Percentiles rank a stretch among this genome's conserved stretches.
phyloP scores from a whole-genome alignment of 2,888 invertebrate species.

The Vannuccia rotundouncinata region DNA sequence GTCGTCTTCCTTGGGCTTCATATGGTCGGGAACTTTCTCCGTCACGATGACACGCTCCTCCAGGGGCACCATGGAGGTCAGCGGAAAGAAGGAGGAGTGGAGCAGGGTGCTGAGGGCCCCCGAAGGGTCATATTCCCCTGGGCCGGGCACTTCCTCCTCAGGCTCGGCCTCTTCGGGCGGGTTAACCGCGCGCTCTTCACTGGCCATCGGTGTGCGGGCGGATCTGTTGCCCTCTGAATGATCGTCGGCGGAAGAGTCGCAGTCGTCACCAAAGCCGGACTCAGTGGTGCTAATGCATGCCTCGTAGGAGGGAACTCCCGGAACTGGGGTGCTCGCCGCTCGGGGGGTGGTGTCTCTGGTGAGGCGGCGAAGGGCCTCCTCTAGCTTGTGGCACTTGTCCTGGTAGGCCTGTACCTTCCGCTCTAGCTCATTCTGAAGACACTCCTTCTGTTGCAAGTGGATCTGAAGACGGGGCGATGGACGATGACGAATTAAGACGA shows the following conservation, averaged over 20 bases:
- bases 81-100: slow-evolving; percentile 21
- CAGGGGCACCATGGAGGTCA: neutral
- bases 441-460: neutral
- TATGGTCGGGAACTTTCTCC: slow-evolving; percentile 8
- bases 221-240: neutral
- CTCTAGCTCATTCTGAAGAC: neutral
- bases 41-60: slow-evolving; percentile 13
- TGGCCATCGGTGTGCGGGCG: neutral
- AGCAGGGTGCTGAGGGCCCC: neutral
- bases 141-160: neutral
- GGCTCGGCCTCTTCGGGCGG: neutral
- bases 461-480: no score
- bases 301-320: neutral
- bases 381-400: neutral
- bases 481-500: no score
- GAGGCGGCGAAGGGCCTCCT: neutral
- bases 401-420: neutral
- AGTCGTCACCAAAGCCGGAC: slow-evolving; percentile 5
- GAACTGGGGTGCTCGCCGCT: neutral
- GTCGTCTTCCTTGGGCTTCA: slow-evolving; percentile 1
- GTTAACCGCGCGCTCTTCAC: neutral
- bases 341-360: neutral
- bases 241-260: neutral
- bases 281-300: neutral
- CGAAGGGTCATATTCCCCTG: neutral